These are phyloP conservation scores for Eurois occulta DNA, from an alignment of 2,888 invertebrate genomes.

Conservation along the genomic window DNA sequence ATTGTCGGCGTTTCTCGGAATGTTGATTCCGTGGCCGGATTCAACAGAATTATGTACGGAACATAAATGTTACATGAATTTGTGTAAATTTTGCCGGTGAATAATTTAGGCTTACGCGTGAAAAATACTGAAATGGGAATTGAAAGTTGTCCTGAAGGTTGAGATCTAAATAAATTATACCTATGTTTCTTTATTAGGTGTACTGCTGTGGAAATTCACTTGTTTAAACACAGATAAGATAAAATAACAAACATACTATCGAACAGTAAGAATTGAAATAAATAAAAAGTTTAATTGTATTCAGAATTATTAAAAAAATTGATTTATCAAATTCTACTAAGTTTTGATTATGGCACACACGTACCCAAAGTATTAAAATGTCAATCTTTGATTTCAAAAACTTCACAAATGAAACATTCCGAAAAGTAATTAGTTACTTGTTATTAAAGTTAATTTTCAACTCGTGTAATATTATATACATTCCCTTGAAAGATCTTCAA, in stretches of 20 bases:
- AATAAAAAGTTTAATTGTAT: background rate
- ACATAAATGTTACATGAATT: slow-evolving; percentile 46
- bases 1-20: slow-evolving; percentile 52
- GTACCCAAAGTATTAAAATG: background rate
- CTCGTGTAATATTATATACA: slow-evolving; percentile 6
- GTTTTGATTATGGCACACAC: slow-evolving; percentile 8
- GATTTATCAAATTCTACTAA: background rate
- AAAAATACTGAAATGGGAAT: slow-evolving; percentile 38
- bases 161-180: background rate
- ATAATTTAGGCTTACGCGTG: slow-evolving; percentile 24
- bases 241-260: background rate
- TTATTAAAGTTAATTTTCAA: slow-evolving; percentile 31
- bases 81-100: slow-evolving; percentile 28
- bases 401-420: slow-evolving; percentile 18
- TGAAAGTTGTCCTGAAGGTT: slow-evolving; percentile 13
- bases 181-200: background rate
- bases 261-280: background rate
- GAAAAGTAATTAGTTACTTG: slow-evolving; percentile 18
- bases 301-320: background rate
- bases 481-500: slow-evolving; percentile 19
- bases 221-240: background rate
- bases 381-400: slow-evolving; percentile 40
- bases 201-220: background rate
- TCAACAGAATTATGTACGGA: slow-evolving; percentile 30
- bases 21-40: slow-evolving; percentile 46